Conservation (phyloP, 2,888 invertebrate species). For the Spodoptera exigua region DNA sequence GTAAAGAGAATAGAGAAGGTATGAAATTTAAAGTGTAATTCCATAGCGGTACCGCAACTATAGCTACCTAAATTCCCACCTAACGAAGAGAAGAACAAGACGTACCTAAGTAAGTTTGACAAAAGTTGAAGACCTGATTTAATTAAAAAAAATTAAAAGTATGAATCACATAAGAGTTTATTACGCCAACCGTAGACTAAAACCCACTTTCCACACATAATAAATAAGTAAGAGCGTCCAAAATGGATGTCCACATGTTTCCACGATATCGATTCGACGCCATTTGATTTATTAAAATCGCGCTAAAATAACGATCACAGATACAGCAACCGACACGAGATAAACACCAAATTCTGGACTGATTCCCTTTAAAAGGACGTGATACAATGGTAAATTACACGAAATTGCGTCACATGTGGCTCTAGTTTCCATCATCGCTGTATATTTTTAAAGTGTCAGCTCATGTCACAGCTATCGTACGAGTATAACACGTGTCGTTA, state of each 20-base stretch:
- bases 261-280: constrained; percentile 78
- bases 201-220: constrained; percentile 2
- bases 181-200: background rate
- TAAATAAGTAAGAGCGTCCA: constrained; percentile 38
- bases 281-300: constrained; percentile 66
- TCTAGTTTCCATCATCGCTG: constrained; percentile 38
- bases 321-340: background rate
- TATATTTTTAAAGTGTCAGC: constrained; percentile 54
- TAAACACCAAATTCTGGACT: constrained; percentile 1
- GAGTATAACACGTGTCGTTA: constrained; percentile 61
- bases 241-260: constrained; percentile 67
- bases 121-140: too few species aligned
- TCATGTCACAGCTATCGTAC: constrained; percentile 45
- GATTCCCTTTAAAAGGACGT: background rate
- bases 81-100: too few species aligned
- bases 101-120: too few species aligned
- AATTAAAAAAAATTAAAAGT: too few species aligned
- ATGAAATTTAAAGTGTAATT: too few species aligned
- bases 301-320: constrained; percentile 58
- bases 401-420: constrained; percentile 32
- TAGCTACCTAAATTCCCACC: too few species aligned
- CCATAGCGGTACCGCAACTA: too few species aligned
- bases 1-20: constrained; percentile 60
- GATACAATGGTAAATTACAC: background rate
- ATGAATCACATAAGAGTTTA: constrained; percentile 31